Percentiles rank a stretch among this genome's conserved stretches.
Conservation (phyloP, 2,888 invertebrate genomes). For the Leptura quadrifasciata region DNA sequence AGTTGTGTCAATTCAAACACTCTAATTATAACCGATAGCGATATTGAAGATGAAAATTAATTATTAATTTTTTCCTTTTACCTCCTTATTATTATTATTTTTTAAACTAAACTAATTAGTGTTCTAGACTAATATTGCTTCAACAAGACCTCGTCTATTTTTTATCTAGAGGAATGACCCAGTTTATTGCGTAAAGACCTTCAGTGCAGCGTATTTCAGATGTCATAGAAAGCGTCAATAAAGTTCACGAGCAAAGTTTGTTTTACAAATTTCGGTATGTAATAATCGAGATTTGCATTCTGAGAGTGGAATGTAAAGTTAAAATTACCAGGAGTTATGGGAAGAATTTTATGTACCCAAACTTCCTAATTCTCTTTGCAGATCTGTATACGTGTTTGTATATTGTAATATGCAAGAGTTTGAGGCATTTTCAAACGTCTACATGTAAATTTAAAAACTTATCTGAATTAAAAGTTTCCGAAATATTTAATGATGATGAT, state of each 20-base stretch:
- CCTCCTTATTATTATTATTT: too few species aligned
- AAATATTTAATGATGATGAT: too few species aligned
- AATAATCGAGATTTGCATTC: not conserved
- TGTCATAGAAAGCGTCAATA: not conserved
- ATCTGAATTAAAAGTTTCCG: too few species aligned
- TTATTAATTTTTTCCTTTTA: too few species aligned
- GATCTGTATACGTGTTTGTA: not conserved
- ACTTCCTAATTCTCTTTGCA: not conserved
- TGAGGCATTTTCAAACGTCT: too few species aligned
- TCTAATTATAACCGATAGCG: too few species aligned
- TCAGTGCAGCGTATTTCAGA: not conserved
- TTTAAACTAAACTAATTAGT: not conserved
- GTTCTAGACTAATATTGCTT: not conserved
- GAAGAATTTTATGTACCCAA: not conserved
- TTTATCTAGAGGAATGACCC: not conserved
- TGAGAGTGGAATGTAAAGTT: not conserved
- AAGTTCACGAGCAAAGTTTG: not conserved
- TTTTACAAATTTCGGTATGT: not conserved
- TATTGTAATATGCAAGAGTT: too few species aligned
- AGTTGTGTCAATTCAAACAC: too few species aligned
- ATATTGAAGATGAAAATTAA: too few species aligned
- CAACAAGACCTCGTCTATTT: not conserved
- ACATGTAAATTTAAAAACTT: too few species aligned
- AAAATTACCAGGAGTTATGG: not conserved
- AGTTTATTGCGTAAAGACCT: not conserved